phyloP scores from a whole-genome alignment of 2,888 invertebrate species.

The Muscina levida region DNA sequence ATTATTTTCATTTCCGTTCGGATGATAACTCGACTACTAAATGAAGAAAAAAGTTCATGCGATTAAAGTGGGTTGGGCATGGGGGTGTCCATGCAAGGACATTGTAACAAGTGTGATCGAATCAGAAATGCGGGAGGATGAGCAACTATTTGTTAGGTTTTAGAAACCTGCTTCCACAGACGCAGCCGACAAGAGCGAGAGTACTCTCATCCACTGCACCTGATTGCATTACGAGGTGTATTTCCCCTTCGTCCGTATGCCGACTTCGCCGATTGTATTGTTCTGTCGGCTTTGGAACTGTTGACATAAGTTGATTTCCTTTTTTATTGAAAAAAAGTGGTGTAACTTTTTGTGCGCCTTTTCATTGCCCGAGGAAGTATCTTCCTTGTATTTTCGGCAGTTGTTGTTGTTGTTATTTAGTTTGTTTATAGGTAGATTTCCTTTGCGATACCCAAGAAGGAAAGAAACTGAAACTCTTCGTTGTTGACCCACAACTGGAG shows the following conservation, averaged over 20 bases:
- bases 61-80: not conserved
- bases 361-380: conserved; percentile 36
- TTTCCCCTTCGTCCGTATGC: conserved; percentile 39
- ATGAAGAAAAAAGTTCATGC: conserved; percentile 43
- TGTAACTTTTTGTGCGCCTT: conserved; percentile 22
- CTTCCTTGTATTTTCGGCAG: conserved; percentile 35
- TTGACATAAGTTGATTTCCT: conserved; percentile 72
- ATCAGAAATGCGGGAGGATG: not conserved
- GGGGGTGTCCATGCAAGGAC: too few species aligned
- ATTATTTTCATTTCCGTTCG: conserved; percentile 51
- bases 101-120: too few species aligned
- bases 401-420: conserved; percentile 42
- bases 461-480: conserved; percentile 56
- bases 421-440: conserved; percentile 50
- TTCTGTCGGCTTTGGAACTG: conserved; percentile 71
- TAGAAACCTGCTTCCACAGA: conserved; percentile 24
- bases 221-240: conserved; percentile 54
- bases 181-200: not conserved
- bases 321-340: conserved; percentile 24
- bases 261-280: conserved; percentile 67
- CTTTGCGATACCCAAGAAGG: conserved; percentile 33
- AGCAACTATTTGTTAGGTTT: not conserved
- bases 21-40: conserved; percentile 38
- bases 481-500: conserved; percentile 65
- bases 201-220: conserved; percentile 49